phyloP scores from a whole-genome alignment of 1,140 invertebrate genomes.

The Berghia stephanieae region DNA sequence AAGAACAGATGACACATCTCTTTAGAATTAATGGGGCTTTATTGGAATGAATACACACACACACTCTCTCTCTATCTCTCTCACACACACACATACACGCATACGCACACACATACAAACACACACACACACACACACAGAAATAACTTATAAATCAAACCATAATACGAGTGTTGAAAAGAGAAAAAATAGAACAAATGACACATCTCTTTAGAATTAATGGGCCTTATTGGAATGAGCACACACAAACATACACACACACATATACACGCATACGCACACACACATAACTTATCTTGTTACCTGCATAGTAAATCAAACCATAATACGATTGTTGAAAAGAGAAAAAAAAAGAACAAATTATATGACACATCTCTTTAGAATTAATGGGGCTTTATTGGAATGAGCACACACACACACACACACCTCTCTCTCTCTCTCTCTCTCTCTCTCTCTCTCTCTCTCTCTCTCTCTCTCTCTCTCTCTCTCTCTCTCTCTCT shows the following conservation, averaged over 20 bases:
- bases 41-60: background rate
- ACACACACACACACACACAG: constrained; percentile 4
- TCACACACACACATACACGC: background rate
- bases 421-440: background rate
- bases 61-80: background rate
- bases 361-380: background rate
- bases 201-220: background rate
- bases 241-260: background rate
- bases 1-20: background rate
- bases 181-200: background rate
- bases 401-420: background rate
- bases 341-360: background rate
- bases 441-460: background rate
- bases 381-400: background rate
- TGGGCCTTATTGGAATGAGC: background rate
- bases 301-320: background rate
- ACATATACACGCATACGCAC: background rate
- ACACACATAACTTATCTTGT: background rate
- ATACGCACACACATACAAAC: constrained; percentile 9
- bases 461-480: background rate
- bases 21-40: background rate
- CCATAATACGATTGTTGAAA: background rate
- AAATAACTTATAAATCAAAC: no score
- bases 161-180: background rate
- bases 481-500: background rate